Percentiles rank a stretch among this genome's conserved stretches.
These are phyloP conservation scores for Strix uralensis DNA, from an alignment of 2,113 vertebrate species.

Conservation along the genomic window DNA sequence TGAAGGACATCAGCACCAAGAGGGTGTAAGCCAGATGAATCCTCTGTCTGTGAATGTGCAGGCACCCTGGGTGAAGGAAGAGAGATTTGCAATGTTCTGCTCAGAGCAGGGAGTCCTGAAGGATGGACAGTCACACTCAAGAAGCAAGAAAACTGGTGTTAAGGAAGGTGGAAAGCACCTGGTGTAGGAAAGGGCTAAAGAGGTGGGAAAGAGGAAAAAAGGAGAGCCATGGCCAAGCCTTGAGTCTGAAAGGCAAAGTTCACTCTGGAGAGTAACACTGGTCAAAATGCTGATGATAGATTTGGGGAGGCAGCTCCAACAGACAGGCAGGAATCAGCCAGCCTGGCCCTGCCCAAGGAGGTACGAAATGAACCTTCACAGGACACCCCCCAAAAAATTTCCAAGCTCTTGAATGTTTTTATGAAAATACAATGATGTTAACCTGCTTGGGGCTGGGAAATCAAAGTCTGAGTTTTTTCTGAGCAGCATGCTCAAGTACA, in stretches of 20 bases:
- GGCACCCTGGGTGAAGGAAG: neutral
- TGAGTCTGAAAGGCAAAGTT: neutral
- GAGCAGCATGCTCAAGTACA: neutral
- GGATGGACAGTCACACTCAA: neutral
- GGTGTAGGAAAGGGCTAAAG: neutral
- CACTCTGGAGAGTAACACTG: neutral
- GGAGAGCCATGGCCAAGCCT: neutral
- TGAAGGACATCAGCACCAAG: neutral
- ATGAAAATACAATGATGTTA: neutral
- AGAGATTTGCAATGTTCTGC: neutral
- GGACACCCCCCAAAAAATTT: rapidly evolving
- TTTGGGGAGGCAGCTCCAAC: neutral
- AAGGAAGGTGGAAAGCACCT: neutral
- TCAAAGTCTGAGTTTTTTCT: neutral
- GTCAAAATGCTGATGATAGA: neutral
- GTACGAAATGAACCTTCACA: neutral
- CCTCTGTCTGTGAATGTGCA: neutral
- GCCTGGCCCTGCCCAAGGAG: neutral
- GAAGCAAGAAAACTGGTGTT: neutral
- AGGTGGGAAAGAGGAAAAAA: neutral
- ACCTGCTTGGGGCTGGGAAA: neutral
- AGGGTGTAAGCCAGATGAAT: neutral
- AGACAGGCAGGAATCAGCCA: neutral
- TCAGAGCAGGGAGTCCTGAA: neutral
- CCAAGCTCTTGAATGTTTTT: neutral